Conservation (phyloP, 1,140 invertebrate genomes). For the Neodiprion pinetum region DNA sequence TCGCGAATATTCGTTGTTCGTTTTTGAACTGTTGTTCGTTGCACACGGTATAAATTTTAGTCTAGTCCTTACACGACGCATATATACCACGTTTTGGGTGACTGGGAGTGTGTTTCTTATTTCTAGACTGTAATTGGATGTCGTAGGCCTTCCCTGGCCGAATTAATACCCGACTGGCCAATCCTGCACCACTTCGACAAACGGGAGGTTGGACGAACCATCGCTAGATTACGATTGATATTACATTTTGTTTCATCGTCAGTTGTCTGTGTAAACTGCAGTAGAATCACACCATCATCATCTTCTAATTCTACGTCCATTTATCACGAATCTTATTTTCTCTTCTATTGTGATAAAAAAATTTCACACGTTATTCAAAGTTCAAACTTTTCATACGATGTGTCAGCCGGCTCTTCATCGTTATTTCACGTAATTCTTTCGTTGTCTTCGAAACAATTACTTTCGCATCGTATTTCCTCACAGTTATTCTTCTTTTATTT, state of each 20-base stretch:
- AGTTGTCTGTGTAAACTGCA: conserved; percentile 5
- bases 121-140: conserved; percentile 68
- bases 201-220: conserved; percentile 73
- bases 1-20: no score
- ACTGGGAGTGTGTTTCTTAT: conserved; percentile 37
- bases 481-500: no score
- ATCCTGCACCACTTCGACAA: conserved; percentile 85
- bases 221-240: conserved; percentile 15
- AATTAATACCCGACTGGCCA: conserved; percentile 97
- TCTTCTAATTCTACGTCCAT: conserved; percentile 1
- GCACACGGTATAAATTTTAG: no score
- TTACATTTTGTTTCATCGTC: conserved; percentile 12
- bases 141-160: conserved; percentile 88
- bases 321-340: conserved; percentile 14
- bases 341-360: conserved; percentile 14
- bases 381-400: conserved; percentile 17
- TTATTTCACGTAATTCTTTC: no score
- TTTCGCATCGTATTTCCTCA: no score
- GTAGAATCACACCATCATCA: background rate
- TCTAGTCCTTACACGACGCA: no score
- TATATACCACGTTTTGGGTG: background rate
- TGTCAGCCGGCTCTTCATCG: background rate
- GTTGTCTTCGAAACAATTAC: no score
- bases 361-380: conserved; percentile 20
- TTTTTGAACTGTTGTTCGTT: no score